Evolutionary conservation across 2,113 vertebrate species (phyloP).

Genomic region (Crotalus helleri): DNA sequence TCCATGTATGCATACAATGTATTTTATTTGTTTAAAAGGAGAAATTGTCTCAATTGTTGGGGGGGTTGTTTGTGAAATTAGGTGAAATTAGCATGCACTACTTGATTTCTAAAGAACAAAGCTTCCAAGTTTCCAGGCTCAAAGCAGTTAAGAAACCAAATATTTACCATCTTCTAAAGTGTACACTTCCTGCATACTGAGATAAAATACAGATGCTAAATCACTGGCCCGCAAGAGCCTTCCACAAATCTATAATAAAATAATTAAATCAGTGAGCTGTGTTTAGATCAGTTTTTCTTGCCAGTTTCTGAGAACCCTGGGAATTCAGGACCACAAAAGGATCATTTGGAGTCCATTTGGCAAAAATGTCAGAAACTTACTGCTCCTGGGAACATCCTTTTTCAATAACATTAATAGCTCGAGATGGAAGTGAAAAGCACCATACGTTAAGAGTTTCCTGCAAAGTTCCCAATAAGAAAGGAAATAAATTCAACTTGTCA

Average conservation of each 20-base stretch:
- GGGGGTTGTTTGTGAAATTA: neutral
- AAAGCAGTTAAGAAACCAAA: conserved; percentile 74
- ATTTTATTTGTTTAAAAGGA: neutral
- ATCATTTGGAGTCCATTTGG: conserved; percentile 83
- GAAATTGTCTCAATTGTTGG: neutral
- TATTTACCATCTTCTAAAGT: conserved; percentile 71
- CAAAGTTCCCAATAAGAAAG: conserved; percentile 85
- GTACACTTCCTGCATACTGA: conserved; percentile 65
- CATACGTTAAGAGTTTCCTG: conserved; percentile 87
- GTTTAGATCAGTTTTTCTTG: conserved; percentile 78
- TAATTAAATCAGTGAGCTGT: conserved; percentile 87
- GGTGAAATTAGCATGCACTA: conserved; percentile 26
- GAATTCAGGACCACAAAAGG: conserved; percentile 79
- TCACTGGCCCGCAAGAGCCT: conserved; percentile 69
- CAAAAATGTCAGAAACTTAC: conserved; percentile 76
- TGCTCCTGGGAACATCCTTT: conserved; percentile 81
- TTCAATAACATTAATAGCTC: conserved; percentile 84
- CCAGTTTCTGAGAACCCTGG: conserved; percentile 76
- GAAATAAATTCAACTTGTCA: conserved; percentile 94
- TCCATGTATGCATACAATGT: neutral
- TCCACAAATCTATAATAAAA: conserved; percentile 79
- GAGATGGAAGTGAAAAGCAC: conserved; percentile 80
- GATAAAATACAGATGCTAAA: conserved; percentile 79
- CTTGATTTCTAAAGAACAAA: conserved; percentile 57
- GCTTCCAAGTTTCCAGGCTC: conserved; percentile 69